These are phyloP conservation scores for Diplolepis rosae DNA, from an alignment of 2,888 invertebrate species.

Conservation along the genomic window DNA sequence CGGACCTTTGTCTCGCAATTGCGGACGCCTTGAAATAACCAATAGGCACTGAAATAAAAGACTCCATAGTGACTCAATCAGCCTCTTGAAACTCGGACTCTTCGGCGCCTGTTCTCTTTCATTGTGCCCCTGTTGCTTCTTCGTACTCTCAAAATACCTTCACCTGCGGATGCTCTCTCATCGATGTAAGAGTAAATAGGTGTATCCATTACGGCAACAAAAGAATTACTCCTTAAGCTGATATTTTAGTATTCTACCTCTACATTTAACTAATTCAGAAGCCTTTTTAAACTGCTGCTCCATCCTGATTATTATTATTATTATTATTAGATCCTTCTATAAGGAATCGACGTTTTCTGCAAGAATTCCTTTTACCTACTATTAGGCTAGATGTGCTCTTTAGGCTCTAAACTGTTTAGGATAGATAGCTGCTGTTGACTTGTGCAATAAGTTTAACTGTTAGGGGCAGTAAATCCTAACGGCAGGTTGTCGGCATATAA, in stretches of 20 bases:
- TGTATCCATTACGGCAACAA: background rate
- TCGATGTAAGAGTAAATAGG: constrained; percentile 5
- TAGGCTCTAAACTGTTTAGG: background rate
- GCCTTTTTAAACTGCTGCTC: background rate
- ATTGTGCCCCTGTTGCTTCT: background rate
- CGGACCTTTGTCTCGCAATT: constrained; percentile 58
- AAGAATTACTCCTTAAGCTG: constrained; percentile 16
- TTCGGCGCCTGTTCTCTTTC: constrained; percentile 9
- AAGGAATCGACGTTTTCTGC: background rate
- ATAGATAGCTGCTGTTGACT: constrained; percentile 20
- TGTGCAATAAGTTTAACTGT: constrained; percentile 12
- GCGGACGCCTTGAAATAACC: constrained; percentile 54
- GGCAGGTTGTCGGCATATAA: too few relatives aligned
- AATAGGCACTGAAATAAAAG: constrained; percentile 63
- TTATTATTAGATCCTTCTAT: constrained; percentile 26
- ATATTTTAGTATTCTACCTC: constrained; percentile 19
- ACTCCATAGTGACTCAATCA: constrained; percentile 66
- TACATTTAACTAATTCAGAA: constrained; percentile 28
- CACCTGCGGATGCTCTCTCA: background rate
- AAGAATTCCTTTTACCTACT: constrained; percentile 4
- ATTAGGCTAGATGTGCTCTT: constrained; percentile 4
- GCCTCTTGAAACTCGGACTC: constrained; percentile 19
- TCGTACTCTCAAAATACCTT: constrained; percentile 16
- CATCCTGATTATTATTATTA: constrained; percentile 1
- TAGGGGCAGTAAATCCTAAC: constrained; percentile 20